Conservation (phyloP, 2,797 vertebrate species). For the Nasua narica region DNA sequence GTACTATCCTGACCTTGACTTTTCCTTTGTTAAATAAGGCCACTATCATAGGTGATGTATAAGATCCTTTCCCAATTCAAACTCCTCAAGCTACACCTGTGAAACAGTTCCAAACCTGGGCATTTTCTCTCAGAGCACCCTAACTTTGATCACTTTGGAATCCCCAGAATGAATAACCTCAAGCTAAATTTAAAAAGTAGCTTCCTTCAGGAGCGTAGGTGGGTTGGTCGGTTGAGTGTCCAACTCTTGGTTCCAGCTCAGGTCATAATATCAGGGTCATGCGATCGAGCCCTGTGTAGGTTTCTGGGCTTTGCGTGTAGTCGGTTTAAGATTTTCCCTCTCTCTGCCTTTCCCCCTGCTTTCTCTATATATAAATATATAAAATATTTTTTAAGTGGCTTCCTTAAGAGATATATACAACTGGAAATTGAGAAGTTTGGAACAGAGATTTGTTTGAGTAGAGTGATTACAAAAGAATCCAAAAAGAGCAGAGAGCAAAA, state of each 20-base stretch:
- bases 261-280: background rate
- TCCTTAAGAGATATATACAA: background rate
- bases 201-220: background rate
- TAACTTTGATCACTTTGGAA: background rate
- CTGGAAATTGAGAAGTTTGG: background rate
- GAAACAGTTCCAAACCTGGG: background rate
- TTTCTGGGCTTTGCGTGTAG: fast-evolving
- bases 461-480: background rate
- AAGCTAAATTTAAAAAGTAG: background rate
- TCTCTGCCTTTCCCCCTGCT: background rate
- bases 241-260: background rate
- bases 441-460: background rate
- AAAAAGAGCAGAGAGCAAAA: background rate
- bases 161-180: background rate
- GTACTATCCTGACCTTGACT: background rate
- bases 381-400: background rate
- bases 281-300: background rate
- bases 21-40: background rate
- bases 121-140: background rate
- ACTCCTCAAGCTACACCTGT: background rate
- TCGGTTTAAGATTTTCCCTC: background rate
- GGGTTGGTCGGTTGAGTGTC: background rate
- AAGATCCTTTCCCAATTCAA: background rate
- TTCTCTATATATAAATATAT: background rate
- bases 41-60: background rate